Base-by-base conservation (phyloP, 2,888 invertebrate genomes). In the Byasa hedistus region DNA sequence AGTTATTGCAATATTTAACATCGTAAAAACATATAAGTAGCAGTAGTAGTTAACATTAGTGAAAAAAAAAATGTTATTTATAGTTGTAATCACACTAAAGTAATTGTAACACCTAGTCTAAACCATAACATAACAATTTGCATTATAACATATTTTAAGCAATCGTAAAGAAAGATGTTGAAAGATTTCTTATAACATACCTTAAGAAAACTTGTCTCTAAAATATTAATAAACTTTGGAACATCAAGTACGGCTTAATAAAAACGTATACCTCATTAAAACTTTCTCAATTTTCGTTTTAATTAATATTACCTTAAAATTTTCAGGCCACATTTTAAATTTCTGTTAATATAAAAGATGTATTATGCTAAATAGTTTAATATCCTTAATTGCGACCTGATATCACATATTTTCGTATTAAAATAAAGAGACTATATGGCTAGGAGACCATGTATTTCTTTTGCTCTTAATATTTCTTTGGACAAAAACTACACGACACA, bases 401-500 rank as follows among this genome's bases (percentile, higher is more conserved):
- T 32, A 10, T 32, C 32, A 10, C 19, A 44, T 19, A 44, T 44
- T 44, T 44, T 44, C 44, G 44, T 17, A 44, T 19, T 44, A 44
- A 44, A 44, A 2, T 3, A 32, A 32, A 32, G 10, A 8, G 7
- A 32, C 32, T 10, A 10, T 32, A 32, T 32, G 10, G 32, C 32
- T 32, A 44, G 4, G 17, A 44, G 15, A 17, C 19, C 19, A 17
- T 44, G 21, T 52, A 22, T 52, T 52, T 52, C 52, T 21, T 32
- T 32, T 52, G 21, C 21, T 52, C 10, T 52, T 19, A 52, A n/a
- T 2, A 22, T 52, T 21, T 52, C 52, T 22, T 2, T 5, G 5
- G n/a, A 22, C 21, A 21, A 66, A 61, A 54, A 52, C 21, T 23
- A 21, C 65, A 36, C 39, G 51, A 51, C 22, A 56, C 61, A n/a